Evolutionary conservation across 2,888 invertebrate genomes (phyloP), one percentile per base, ranked within the genome.

Genomic region (Andrena chrysosceles): DNA sequence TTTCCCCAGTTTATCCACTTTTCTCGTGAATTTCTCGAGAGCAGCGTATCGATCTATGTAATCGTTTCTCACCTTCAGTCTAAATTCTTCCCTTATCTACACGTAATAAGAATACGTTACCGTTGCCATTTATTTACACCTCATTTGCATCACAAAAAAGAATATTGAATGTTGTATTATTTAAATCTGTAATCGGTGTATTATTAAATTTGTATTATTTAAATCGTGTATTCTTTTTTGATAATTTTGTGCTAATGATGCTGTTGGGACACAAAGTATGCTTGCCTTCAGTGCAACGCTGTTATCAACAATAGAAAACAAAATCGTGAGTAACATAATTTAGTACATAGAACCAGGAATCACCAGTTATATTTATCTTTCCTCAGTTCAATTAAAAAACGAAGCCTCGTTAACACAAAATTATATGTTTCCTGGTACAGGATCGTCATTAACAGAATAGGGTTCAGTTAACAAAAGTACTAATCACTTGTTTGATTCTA

Each of bases 21-120:
- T 82, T n/a, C 85, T 87, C 10, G 86, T 85, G 8, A 91, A 87
- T 33, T 85, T 86, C 26, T 81, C 87, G 20, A 90, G 73, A 2
- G 87, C 81, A 7, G 23, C 60, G 64, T 91, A 92, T 2, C 85
- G 85, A 2, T 69, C 67, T 3, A 81, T 52, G 59, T 92, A 92
- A 35, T 90, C 87, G n/a, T 85, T 87, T n/a, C 84, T 70, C 85
- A 89, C 89, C 71, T 86, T 88, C 4, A 62, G 16, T 31, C 71
- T 82, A 5, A 88, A 33, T 2, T 88, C 86, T 33, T 84, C 82
- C 0, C 8, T 35, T 13, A 91, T 70, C 91, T 92, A 49, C 3
- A 74, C 10, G n/a, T 2, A 64, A 54, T 26, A 52, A 29, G 2
- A 62, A 23, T 29, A 52, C 20, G 16, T 73, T 29, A 70, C n/a